Base-by-base conservation (phyloP, 2,888 invertebrate species). In the Aphodius sticticus region DNA sequence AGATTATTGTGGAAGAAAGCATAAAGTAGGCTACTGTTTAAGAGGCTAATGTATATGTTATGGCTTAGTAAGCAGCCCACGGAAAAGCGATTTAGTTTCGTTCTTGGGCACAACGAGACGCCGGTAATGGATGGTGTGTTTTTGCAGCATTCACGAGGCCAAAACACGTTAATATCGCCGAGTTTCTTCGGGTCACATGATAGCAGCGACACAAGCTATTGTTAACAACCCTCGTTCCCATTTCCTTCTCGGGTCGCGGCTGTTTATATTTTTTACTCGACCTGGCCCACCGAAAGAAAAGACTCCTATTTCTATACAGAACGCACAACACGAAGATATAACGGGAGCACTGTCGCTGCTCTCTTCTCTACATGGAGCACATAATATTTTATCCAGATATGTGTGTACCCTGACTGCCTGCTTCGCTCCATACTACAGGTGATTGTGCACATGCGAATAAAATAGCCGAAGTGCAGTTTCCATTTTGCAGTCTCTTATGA, bases 91-190 rank as follows among this genome's bases (percentile, higher is more conserved):
- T 7, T 9, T 12, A 53, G 53, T 53, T 53, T 53, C 53, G 2
- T 12, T 53, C 9, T 12, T 53, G 53, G 9, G 53, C 7, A 53
- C 53, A 53, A 53, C 26, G 26, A 82, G 81, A 81, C 80, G 82
- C 81, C 79, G 75, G 78, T 82, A 84, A 84, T 84, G 83, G 84
- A 83, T 83, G 82, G 82, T 53, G 53, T 53, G 81, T 83, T 83
- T 83, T 83, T 83, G 82, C 78, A 80, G 82, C 84, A 83, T 84
- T 84, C 82, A 84, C 81, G 78, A 76, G 53, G 53, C 53, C 69
- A 81, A 81, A 79, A 80, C 83, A 79, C 82, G 82, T 81, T 83
- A 84, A 84, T 84, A 84, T 84, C 83, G 83, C 83, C 79, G 77
- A 77, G 77, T 77, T 72, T 77, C 70, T 74, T 69, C 78, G 78